phyloP scores from a whole-genome alignment of 2,888 invertebrate species.

The Neria commutata region DNA sequence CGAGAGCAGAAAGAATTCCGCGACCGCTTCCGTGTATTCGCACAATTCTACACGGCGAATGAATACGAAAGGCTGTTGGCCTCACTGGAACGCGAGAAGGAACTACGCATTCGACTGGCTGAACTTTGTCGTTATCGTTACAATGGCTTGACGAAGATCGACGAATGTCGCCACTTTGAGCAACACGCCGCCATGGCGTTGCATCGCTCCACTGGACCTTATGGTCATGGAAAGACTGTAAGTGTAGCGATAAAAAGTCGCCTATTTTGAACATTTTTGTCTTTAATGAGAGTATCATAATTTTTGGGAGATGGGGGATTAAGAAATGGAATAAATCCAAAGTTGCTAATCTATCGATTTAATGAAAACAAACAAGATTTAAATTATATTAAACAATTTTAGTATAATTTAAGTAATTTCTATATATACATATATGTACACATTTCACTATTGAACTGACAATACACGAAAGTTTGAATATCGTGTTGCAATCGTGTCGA shows the following conservation, averaged over 20 bases:
- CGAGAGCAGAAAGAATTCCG: conserved; percentile 69
- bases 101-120: conserved; percentile 79
- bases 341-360: no score
- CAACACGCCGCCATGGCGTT: conserved; percentile 74
- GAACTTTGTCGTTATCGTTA: conserved; percentile 85
- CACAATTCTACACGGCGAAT: conserved; percentile 85
- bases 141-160: conserved; percentile 81
- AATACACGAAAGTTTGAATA: conserved; percentile 62
- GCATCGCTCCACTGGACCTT: conserved; percentile 63
- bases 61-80: conserved; percentile 83
- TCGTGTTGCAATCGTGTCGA: conserved; percentile 49
- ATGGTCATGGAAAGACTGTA: conserved; percentile 62
- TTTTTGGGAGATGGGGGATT: neutral
- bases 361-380: no score
- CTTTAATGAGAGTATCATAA: no score
- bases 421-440: conserved; percentile 1
- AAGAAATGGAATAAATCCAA: neutral
- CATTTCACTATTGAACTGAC: conserved; percentile 31
- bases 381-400: no score
- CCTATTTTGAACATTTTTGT: neutral
- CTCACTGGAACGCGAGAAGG: conserved; percentile 82
- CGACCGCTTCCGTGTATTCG: conserved; percentile 83
- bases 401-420: neutral
- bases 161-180: conserved; percentile 88
- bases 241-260: conserved; percentile 35